Percentiles rank a stretch among this genome's conserved stretches.
Conservation (phyloP, 1,140 invertebrate species). For the Philaenus spumarius region DNA sequence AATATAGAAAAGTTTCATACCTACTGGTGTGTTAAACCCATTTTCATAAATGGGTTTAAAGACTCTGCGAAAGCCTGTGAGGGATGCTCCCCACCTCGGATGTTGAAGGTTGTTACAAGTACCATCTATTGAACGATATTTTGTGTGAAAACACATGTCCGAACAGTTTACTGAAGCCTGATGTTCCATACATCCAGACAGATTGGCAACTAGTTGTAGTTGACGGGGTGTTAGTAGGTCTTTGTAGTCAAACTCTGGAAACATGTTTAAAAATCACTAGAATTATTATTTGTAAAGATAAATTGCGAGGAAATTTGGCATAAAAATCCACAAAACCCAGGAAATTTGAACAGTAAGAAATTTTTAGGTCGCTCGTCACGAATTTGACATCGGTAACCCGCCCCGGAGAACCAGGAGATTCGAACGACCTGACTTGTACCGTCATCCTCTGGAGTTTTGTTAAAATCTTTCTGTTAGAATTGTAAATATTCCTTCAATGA, state of each 20-base stretch:
- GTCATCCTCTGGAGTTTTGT: too few relatives aligned
- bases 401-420: too few relatives aligned
- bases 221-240: conserved; percentile 74
- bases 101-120: conserved; percentile 92
- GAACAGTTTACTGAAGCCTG: conserved; percentile 61
- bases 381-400: too few relatives aligned
- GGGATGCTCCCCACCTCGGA: conserved; percentile 88
- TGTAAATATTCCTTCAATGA: too few relatives aligned
- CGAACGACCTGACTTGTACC: too few relatives aligned
- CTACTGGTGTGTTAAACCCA: conserved; percentile 89
- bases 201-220: conserved; percentile 66
- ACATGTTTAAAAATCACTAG: neutral
- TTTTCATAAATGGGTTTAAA: conserved; percentile 92
- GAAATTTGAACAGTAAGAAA: too few relatives aligned
- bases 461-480: too few relatives aligned
- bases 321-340: too few relatives aligned
- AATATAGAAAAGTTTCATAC: conserved; percentile 34
- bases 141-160: conserved; percentile 83
- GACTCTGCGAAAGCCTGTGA: conserved; percentile 78
- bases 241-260: conserved; percentile 65
- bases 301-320: too few relatives aligned
- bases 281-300: too few relatives aligned
- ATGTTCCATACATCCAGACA: conserved; percentile 80
- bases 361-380: too few relatives aligned
- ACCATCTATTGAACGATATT: conserved; percentile 87